Percentiles rank a stretch among this genome's conserved stretches.
Evolutionary conservation across 1,140 invertebrate species (phyloP).

Genomic region (Trypoxylus dichotomus): DNA sequence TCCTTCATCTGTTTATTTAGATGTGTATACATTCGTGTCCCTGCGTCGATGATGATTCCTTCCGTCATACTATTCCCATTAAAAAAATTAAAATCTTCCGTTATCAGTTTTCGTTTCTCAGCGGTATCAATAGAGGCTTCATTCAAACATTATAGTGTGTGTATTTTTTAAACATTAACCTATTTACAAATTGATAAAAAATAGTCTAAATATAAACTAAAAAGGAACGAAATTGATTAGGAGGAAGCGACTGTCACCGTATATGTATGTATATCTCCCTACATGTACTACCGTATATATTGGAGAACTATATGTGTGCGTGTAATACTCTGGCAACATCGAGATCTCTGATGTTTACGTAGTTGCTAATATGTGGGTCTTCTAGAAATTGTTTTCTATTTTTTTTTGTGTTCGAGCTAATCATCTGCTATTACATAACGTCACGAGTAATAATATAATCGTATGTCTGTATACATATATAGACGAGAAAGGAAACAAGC

Average conservation of each 20-base stretch:
- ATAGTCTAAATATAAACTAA: not conserved
- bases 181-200: constrained; percentile 1
- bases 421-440: not conserved
- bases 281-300: not conserved
- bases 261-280: not conserved
- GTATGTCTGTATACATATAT: not conserved
- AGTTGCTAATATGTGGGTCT: not conserved
- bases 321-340: not conserved
- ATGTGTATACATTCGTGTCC: too few species aligned
- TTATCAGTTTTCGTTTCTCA: not conserved
- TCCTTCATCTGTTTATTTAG: too few species aligned
- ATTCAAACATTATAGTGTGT: not conserved
- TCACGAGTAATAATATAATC: not conserved
- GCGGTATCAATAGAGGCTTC: not conserved
- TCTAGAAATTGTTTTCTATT: not conserved
- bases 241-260: not conserved
- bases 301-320: not conserved
- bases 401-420: not conserved
- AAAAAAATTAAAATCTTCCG: not conserved
- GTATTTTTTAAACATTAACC: not conserved
- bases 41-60: too few species aligned
- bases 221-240: not conserved
- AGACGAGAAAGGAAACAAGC: not conserved
- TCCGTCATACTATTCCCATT: not conserved
- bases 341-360: not conserved